These are phyloP conservation scores for Meteorus sp. DNA, from an alignment of 1,140 invertebrate genomes.

Conservation along the genomic window DNA sequence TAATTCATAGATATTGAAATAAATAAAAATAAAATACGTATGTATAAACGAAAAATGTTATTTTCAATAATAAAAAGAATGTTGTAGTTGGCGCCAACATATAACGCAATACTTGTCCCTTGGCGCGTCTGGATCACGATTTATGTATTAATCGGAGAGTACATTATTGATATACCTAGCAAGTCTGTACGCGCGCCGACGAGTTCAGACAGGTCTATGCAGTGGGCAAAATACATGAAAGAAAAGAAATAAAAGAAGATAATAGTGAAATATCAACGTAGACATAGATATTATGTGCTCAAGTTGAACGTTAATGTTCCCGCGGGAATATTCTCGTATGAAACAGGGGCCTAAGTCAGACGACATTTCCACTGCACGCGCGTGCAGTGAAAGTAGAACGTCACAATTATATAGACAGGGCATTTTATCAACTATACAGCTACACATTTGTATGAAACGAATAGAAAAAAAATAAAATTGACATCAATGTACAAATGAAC, in stretches of 20 bases:
- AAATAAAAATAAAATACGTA: conserved; percentile 12
- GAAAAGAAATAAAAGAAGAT: no score
- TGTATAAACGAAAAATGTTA: neutral
- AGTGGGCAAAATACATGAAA: no score
- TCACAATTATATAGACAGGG: neutral
- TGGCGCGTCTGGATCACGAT: conserved; percentile 18
- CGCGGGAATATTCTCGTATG: conserved; percentile 20
- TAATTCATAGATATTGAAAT: no score
- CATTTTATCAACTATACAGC: no score
- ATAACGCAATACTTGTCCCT: conserved; percentile 21
- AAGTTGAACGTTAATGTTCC: neutral
- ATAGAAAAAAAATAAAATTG: no score
- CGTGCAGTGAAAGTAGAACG: conserved; percentile 3
- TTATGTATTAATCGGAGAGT: conserved; percentile 22
- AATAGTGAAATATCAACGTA: no score
- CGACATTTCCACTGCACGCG: neutral
- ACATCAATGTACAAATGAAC: no score
- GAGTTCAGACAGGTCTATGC: no score
- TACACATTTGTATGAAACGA: no score
- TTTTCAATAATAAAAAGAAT: conserved; percentile 23
- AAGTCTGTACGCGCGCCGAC: no score
- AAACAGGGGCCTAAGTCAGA: no score
- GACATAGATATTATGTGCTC: conserved; percentile 20
- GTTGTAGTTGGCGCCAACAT: conserved; percentile 35
- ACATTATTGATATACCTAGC: conserved; percentile 9